Evolutionary conservation across 2,888 invertebrate species (phyloP), one percentile per base, ranked within the genome.

Genomic region (Aspidiotus rigidus): DNA sequence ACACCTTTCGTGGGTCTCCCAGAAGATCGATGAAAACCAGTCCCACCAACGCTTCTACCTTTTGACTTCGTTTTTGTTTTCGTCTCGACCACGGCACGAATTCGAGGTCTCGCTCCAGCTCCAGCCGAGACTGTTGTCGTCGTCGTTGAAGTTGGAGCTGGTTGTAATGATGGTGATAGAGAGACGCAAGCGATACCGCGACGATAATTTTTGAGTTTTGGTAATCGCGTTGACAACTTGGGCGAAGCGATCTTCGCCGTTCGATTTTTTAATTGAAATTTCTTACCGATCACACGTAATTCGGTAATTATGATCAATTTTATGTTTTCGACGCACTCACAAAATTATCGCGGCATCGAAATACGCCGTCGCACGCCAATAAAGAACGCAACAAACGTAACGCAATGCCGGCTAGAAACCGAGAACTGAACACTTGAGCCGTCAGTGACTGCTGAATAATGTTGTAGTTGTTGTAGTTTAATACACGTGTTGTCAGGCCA

Each of bases 251-350:
- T 11, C 10, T 16, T 57, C 13, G 2, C 15, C 10, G n/a, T 7
- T n/a, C 64, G 64, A 64, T 28, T 64, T 54, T 53, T 64, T n/a
- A 64, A 54, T 16, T 54, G 53, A 9, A 64, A 54, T 28, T 55
- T 64, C 13, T 54, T 64, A 54, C 64, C 64, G 40, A 64, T 64
- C 40, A 64, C 54, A 40, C 54, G 64, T 17, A 64, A 54, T 40
- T 64, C 49, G n/a, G 13, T 55, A 54, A 39, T 54, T 53, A 16
- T 64, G 49, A 49, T 6, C 11, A 28, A 5, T 28, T 28, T 28
- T 28, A 28, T 3, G 28, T 28, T 28, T 28, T 28, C 28, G 28
- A 28, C 28, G 28, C 28, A 28, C 28, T 28, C 28, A 5, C 28
- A 28, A 28, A 28, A 28, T 28, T 28, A 28, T 28, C 28, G 28